These are phyloP conservation scores for Carollia perspicillata DNA, from an alignment of 2,113 vertebrate genomes.

Conservation along the genomic window DNA sequence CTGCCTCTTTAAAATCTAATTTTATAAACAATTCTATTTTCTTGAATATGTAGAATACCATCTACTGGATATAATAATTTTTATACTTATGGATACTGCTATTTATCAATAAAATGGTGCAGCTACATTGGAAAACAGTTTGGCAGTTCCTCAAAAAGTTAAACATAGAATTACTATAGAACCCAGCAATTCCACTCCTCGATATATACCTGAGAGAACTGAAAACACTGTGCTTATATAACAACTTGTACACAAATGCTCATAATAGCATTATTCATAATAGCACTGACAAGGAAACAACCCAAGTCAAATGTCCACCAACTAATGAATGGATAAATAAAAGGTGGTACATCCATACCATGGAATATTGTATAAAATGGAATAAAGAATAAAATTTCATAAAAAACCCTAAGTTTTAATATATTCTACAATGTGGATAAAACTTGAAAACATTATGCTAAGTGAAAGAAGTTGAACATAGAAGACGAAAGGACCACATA, in stretches of 20 bases:
- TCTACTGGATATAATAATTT: neutral
- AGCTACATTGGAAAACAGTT: neutral
- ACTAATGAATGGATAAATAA: neutral
- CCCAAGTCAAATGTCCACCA: neutral
- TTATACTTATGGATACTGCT: conserved; percentile 44
- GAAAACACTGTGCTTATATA: neutral
- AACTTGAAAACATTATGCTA: neutral
- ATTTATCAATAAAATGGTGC: conserved; percentile 16
- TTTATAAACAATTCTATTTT: conserved; percentile 43
- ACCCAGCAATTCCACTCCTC: neutral
- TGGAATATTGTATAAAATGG: neutral
- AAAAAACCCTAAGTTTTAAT: neutral
- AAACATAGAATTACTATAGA: neutral
- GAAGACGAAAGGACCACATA: neutral
- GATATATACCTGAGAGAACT: neutral
- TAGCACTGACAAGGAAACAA: neutral
- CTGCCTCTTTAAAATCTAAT: conserved; percentile 36
- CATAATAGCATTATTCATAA: conserved; percentile 1
- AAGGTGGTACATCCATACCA: neutral
- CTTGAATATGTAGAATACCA: conserved; percentile 29
- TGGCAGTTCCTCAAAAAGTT: neutral
- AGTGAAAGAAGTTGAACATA: neutral
- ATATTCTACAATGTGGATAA: neutral
- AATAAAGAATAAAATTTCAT: conserved; percentile 7
- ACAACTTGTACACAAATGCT: conserved; percentile 10